Conservation (phyloP, 2,113 vertebrate species). For the Hippocampus comes region DNA sequence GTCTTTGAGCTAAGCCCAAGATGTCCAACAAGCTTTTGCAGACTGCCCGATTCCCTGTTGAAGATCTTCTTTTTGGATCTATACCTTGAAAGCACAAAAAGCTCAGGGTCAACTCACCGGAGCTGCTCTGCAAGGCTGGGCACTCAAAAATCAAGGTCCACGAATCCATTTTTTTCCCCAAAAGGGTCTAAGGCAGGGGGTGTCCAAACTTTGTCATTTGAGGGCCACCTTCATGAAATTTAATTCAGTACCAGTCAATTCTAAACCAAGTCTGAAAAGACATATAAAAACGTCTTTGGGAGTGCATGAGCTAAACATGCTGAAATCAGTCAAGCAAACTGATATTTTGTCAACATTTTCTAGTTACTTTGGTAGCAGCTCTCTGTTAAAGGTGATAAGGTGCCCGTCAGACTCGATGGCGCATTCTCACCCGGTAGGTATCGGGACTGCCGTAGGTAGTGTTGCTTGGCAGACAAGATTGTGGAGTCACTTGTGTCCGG, state of each 20-base stretch:
- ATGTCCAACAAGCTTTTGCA: constrained; percentile 63
- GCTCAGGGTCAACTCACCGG: neutral
- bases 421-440: constrained; percentile 85
- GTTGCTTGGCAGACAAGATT: constrained; percentile 78
- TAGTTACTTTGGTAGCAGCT: too few relatives aligned
- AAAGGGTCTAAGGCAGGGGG: neutral
- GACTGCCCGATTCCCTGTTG: constrained; percentile 54
- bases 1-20: constrained; percentile 61
- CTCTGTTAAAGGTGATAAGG: too few relatives aligned
- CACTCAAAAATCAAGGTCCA: neutral
- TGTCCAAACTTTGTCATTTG: too few relatives aligned
- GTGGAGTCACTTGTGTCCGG: constrained; percentile 60
- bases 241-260: too few relatives aligned
- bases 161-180: neutral
- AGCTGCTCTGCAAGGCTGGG: neutral
- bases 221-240: too few relatives aligned
- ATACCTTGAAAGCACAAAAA: constrained; percentile 68
- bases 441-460: constrained; percentile 88
- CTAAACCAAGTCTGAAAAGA: too few relatives aligned
- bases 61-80: constrained; percentile 75
- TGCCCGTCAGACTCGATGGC: neutral
- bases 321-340: too few relatives aligned
- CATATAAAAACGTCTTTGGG: too few relatives aligned
- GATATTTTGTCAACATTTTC: too few relatives aligned
- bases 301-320: too few relatives aligned